phyloP scores from a whole-genome alignment of 2,888 invertebrate genomes.

The Lysandra coridon region DNA sequence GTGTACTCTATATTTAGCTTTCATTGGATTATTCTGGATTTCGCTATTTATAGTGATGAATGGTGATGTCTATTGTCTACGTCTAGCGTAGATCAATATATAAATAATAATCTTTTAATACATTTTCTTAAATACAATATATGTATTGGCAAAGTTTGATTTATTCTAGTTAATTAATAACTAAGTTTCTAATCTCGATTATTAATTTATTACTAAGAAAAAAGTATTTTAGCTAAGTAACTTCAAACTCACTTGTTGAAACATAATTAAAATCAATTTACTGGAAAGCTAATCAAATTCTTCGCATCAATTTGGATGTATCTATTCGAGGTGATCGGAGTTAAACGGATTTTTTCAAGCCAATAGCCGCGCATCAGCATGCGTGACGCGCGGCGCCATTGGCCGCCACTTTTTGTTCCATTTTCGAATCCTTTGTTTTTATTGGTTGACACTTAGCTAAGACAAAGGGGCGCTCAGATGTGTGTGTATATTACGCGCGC shows the following conservation, averaged over 20 bases:
- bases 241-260: not conserved
- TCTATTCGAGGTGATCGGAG: conserved; percentile 75
- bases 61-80: too few species aligned
- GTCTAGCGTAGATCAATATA: not conserved
- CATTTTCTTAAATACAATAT: not conserved
- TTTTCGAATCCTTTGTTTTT: conserved; percentile 81
- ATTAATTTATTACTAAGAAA: not conserved
- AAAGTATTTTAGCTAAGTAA: not conserved
- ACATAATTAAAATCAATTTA: not conserved
- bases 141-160: not conserved
- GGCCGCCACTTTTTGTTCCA: conserved; percentile 78
- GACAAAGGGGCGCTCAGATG: conserved; percentile 76
- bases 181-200: not conserved
- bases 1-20: not conserved
- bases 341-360: conserved; percentile 79
- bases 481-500: conserved; percentile 63
- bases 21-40: not conserved
- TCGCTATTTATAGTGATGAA: not conserved
- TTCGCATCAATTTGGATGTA: conserved; percentile 68
- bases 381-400: conserved; percentile 75
- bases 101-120: not conserved
- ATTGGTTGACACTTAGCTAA: conserved; percentile 81
- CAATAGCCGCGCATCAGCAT: conserved; percentile 78
- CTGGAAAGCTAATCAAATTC: conserved; percentile 41
- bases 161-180: not conserved